Evolutionary conservation across 2,797 vertebrate species (phyloP).

Genomic region (Phrynocephalus vlangalii): DNA sequence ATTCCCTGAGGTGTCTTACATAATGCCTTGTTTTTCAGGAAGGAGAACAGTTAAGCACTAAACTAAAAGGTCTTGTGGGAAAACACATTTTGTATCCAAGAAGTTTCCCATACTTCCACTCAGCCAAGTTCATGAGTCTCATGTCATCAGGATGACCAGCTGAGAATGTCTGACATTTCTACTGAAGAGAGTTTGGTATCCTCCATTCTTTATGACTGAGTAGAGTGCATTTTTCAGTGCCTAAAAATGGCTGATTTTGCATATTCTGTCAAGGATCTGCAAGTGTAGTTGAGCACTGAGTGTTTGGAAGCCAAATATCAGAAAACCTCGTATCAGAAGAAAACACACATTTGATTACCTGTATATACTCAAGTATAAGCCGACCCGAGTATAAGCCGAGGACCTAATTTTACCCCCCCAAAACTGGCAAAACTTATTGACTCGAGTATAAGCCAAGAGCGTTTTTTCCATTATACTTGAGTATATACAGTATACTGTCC

Average conservation of each 20-base stretch:
- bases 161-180: neutral
- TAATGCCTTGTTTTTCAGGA: constrained; percentile 2
- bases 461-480: too few species aligned
- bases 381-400: too few species aligned
- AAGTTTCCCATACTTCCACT: neutral
- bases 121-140: too few species aligned
- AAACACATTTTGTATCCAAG: neutral
- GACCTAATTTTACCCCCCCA: too few species aligned
- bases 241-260: neutral
- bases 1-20: neutral
- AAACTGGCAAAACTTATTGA: too few species aligned
- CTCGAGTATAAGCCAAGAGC: too few species aligned
- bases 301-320: neutral
- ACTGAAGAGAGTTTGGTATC: neutral
- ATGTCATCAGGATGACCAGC: neutral
- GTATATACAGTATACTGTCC: too few species aligned
- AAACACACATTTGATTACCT: neutral
- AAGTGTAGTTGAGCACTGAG: neutral
- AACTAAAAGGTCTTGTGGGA: neutral
- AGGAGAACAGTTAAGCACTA: neutral
- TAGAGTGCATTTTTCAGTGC: neutral
- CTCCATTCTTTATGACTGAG: neutral
- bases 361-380: too few species aligned
- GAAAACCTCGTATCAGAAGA: neutral
- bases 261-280: neutral